A percentile compares a stretch with the other conserved stretches of the same genome.
Evolutionary conservation across 2,888 invertebrate species (phyloP).

Genomic region (Drosophila monieri): DNA sequence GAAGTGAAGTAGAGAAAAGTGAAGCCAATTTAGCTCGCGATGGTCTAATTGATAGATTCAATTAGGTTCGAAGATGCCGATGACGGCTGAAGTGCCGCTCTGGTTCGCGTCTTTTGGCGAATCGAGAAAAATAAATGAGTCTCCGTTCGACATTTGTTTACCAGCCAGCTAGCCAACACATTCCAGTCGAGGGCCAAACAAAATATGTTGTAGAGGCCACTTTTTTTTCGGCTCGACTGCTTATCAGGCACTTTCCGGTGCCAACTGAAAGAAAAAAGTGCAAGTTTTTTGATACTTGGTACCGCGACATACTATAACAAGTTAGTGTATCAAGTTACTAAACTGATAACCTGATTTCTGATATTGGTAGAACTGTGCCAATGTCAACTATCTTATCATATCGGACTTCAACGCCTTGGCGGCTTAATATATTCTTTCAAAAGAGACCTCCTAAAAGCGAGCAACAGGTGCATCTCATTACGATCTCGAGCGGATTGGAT

Average conservation of each 20-base stretch:
- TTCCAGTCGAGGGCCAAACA: slow-evolving; percentile 28
- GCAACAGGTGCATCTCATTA: background rate
- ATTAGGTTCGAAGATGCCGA: slow-evolving; percentile 43
- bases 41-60: slow-evolving; percentile 60
- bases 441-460: background rate
- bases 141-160: slow-evolving; percentile 39
- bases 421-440: background rate
- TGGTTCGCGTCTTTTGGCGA: slow-evolving; percentile 34
- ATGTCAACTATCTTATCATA: slow-evolving; percentile 1
- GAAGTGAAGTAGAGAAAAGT: slow-evolving; percentile 6
- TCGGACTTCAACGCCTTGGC: background rate
- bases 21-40: slow-evolving; percentile 22
- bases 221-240: background rate
- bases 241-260: slow-evolving; percentile 3
- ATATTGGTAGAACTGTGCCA: slow-evolving; percentile 1
- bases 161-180: slow-evolving; percentile 18
- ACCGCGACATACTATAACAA: background rate
- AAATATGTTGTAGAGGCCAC: background rate
- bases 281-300: background rate
- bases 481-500: slow-evolving; percentile 2
- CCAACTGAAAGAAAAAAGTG: slow-evolving; percentile 1
- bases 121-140: slow-evolving; percentile 38
- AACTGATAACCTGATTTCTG: background rate
- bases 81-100: slow-evolving; percentile 7
- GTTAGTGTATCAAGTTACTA: background rate